These are phyloP conservation scores for Ceyx cyanopectus DNA, from an alignment of 2,113 vertebrate species.

Conservation along the genomic window DNA sequence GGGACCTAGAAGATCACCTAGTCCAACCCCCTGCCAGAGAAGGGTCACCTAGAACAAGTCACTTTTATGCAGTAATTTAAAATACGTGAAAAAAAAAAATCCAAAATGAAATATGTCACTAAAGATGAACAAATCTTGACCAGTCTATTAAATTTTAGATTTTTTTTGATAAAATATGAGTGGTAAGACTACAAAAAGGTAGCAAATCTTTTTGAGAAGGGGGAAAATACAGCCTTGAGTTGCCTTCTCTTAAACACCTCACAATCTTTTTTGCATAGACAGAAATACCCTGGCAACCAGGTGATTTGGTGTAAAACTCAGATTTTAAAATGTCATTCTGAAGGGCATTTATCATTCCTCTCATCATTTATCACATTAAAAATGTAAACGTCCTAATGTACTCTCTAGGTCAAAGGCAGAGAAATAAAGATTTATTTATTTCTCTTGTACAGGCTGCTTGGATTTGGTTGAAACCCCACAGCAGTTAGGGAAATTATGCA, in stretches of 20 bases:
- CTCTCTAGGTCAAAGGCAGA: background rate
- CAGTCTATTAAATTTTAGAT: background rate
- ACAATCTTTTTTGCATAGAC: background rate
- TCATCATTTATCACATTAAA: background rate
- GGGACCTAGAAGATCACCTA: too few species aligned
- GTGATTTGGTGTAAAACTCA: background rate
- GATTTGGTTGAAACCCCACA: background rate
- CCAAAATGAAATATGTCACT: background rate
- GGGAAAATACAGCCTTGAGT: background rate
- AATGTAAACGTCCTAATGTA: background rate
- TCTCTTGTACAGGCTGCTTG: background rate
- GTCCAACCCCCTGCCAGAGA: too few species aligned
- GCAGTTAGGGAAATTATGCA: slow-evolving; percentile 19
- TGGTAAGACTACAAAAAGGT: background rate
- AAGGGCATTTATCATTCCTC: background rate
- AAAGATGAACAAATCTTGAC: background rate
- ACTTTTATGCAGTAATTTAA: background rate
- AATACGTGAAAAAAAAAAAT: background rate
- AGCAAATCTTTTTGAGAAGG: background rate
- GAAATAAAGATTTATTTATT: background rate
- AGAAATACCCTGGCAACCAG: background rate
- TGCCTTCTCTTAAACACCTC: background rate
- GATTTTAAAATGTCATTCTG: background rate
- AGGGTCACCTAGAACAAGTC: too few species aligned
- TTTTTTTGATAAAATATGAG: background rate